phyloP scores from a whole-genome alignment of 2,888 invertebrate species.

The Drosophila formosana region DNA sequence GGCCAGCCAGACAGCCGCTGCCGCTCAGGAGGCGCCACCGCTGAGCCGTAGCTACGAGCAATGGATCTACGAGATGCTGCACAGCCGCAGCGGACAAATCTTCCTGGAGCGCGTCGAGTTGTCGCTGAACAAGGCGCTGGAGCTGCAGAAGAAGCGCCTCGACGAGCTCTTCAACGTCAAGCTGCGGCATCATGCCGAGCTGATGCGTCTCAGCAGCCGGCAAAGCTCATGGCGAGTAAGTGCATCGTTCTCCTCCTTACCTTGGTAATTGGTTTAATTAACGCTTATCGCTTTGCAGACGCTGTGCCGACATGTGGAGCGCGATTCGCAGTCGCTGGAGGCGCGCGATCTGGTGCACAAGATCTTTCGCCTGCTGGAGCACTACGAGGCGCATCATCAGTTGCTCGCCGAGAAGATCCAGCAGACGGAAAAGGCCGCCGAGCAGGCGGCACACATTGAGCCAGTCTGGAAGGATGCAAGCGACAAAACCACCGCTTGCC shows the following conservation, averaged over 20 bases:
- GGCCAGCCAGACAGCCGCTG: conserved; percentile 19
- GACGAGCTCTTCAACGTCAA: conserved; percentile 74
- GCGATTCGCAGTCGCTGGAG: conserved; percentile 51
- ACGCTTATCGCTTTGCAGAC: conserved; percentile 48
- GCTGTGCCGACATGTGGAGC: conserved; percentile 58
- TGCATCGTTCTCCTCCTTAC: background rate
- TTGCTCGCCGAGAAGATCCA: conserved; percentile 72
- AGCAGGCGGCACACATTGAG: conserved; percentile 42
- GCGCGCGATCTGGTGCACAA: conserved; percentile 68
- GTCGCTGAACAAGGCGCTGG: conserved; percentile 78
- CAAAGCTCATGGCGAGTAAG: conserved; percentile 81
- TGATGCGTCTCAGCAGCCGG: conserved; percentile 78
- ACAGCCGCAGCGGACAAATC: conserved; percentile 77
- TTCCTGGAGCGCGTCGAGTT: conserved; percentile 83
- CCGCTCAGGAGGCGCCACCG: background rate
- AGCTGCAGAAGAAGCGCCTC: conserved; percentile 77
- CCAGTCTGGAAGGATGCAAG: conserved; percentile 44
- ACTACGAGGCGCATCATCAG: conserved; percentile 78
- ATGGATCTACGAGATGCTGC: conserved; percentile 84
- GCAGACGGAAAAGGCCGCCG: conserved; percentile 52
- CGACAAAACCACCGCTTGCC: background rate
- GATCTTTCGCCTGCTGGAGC: conserved; percentile 75
- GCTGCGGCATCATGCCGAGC: conserved; percentile 78
- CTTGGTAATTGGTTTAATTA: too few relatives aligned
- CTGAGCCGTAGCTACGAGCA: conserved; percentile 72